Evolutionary conservation across 2,113 vertebrate species (phyloP), one percentile per base, ranked within the genome.

Genomic region (Clarias batrachus): DNA sequence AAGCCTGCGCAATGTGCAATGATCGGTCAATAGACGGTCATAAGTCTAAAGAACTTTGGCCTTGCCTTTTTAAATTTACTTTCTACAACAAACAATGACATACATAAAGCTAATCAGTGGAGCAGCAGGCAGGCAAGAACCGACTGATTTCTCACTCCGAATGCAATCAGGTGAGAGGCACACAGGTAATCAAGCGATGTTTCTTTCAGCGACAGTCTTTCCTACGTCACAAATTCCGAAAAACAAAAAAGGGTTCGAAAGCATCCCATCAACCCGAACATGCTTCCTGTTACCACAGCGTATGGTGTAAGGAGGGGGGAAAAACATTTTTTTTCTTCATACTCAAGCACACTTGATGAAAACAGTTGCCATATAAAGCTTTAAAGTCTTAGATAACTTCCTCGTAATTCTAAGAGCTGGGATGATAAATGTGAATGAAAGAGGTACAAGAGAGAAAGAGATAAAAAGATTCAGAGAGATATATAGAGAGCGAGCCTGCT

Each of bases 361-460:
- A 91, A 91, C 85, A 82, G 87, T 81, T 84, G 76, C 90, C 85
- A 84, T 79, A 80, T 88, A 89, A 89, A 54, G 81, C 77, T 85
- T 76, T 91, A 94, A 93, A 93, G 93, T 90, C 90, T 93, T 4
- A 3, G 93, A 93, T 94, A 92, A 94, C 94, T 94, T 95, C 91
- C 91, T 92, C 93, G 94, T 95, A 95, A 95, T 93, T 95, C 76
- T 63, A 56, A 87, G 37, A 87, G 71, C 59, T 54, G 33, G 57
- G n/a, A 87, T 82, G 62, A 85, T 70, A 94, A 95, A 74, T 6
- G 57, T 66, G 27, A 12, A 57, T 79, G 65, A 81, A 78, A 81
- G 66, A 57, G 80, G 84, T 60, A 48, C 57, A 78, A 78, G 30
- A 76, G 83, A 66, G 33, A 60, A 78, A 57, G 52, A 66, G n/a